Conservation (phyloP, 2,888 invertebrate genomes). For the Podotricha telesiphe region DNA sequence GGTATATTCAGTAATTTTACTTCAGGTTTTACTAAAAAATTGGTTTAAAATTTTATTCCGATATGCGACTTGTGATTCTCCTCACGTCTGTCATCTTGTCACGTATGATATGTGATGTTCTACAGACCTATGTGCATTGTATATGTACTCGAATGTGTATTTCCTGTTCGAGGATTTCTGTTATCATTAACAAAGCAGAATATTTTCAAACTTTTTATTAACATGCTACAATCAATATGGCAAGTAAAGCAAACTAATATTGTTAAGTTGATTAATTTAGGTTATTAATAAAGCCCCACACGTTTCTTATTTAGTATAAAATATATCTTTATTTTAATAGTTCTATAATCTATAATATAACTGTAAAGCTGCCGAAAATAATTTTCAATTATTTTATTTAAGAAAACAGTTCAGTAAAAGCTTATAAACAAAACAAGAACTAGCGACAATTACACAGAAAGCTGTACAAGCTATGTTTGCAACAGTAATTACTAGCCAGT, state of each 20-base stretch:
- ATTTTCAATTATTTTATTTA: background rate
- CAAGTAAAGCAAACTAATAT: no score
- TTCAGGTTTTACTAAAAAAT: background rate
- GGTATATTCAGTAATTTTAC: background rate
- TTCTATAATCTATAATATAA: no score
- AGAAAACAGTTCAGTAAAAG: background rate
- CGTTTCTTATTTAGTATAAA: no score
- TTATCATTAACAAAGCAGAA: background rate
- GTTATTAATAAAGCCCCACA: no score
- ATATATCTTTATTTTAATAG: no score
- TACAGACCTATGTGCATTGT: background rate
- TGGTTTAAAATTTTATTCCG: conserved; percentile 14
- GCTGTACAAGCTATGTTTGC: conserved; percentile 7
- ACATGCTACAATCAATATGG: background rate
- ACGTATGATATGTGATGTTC: conserved; percentile 21
- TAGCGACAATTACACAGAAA: conserved; percentile 13
- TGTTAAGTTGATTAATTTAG: no score
- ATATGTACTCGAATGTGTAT: background rate
- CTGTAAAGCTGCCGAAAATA: background rate
- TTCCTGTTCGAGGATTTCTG: background rate
- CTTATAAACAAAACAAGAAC: background rate
- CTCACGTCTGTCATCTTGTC: conserved; percentile 29
- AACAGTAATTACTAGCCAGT: conserved; percentile 8
- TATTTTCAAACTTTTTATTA: background rate
- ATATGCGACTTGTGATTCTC: conserved; percentile 20